Evolutionary conservation across 1,140 invertebrate species (phyloP), one percentile per base, ranked within the genome.

Genomic region (Aplysia californica): DNA sequence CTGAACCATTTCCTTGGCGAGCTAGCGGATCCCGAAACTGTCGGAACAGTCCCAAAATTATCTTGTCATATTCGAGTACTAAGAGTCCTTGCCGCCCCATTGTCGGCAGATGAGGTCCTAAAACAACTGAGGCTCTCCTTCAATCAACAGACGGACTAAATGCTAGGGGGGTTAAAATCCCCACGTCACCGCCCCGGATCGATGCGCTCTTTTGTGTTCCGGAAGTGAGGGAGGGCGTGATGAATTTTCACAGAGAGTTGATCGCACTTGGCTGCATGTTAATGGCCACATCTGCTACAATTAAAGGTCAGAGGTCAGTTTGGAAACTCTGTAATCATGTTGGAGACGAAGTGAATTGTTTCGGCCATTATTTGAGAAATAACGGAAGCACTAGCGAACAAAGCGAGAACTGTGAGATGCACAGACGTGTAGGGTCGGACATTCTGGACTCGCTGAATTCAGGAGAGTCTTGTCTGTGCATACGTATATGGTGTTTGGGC

Each of bases 301-400:
- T 70, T 70, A 41, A 56, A 70, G 68, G 41, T 70, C 68, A 70
- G 50, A 44, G 68, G 68, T 70, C 68, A 70, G 50, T 55, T 70
- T 70, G 29, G 50, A 58, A 23, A 35, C 21, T 70, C 50, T 56
- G 33, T 50, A 70, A 56, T 56, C 3, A 33, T 21, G 68, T 70
- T 33, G 18, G 15, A 1, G 50, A 56, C 26, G 31, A 31, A 41
- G 4, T 70, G 58, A 70, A 55, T 20, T 56, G 68, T 70, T 56
- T 15, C 39, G 26, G 44, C 58, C 68, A 70, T 39, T 21, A 20
- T 29, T 10, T 1, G 4, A 26, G n/a, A 26, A 68, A 68, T 44
- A 44, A 41, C 39, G 2, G n/a, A 23, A 5, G 5, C n/a, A n/a
- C n/a, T n/a, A n/a, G n/a, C n/a, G n/a, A n/a, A n/a, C n/a, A n/a